Base-by-base conservation (phyloP, 2,888 invertebrate genomes). In the Caenorhabditis sp. region DNA sequence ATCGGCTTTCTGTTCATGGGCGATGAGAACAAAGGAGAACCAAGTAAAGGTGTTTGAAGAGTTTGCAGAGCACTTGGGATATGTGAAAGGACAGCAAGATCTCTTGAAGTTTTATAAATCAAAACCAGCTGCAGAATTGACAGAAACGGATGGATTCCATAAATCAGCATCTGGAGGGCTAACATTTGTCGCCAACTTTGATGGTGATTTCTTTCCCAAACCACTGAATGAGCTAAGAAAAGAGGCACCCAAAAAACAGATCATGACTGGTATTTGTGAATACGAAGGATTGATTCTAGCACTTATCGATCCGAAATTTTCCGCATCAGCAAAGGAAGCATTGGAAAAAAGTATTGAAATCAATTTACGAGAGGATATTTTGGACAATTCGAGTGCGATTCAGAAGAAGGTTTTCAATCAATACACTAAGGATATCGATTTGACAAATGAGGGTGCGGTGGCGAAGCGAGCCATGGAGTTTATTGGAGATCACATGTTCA, bases 181-280 rank as follows among this genome's bases (percentile, higher is more conserved):
- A 31, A 70, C 65, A 23, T 74, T 78, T 38, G 73, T 72, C n/a
- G 82, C 83, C 1, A 76, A 70, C 17, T 50, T 77, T 27, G 83
- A 83, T 58, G 80, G 80, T 14, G 80, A 80, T 61, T 83, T 83
- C 58, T 78, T 83, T 64, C 80, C 82, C 0, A 76, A 72, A 52
- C 68, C 78, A 27, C 59, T 79, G 8, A 63, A 75, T 31, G 75
- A 71, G 17, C 59, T 83, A 36, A 59, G 82, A 38, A 68, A 53
- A 38, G 77, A 83, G 53, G 71, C 69, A 36, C 70, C 76, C 14
- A 70, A 68, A 31, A 80, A 77, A 43, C 64, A 58, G 25, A 70
- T 77, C 31, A 64, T 83, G 72, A 65, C 68, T 14, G 83, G 82
- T 4, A 65, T 75, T 17, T 74, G 68, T 12, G 73, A 83, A 27